Evolutionary conservation across 2,797 vertebrate species (phyloP).

Genomic region (Hippoglossus hippoglossus): DNA sequence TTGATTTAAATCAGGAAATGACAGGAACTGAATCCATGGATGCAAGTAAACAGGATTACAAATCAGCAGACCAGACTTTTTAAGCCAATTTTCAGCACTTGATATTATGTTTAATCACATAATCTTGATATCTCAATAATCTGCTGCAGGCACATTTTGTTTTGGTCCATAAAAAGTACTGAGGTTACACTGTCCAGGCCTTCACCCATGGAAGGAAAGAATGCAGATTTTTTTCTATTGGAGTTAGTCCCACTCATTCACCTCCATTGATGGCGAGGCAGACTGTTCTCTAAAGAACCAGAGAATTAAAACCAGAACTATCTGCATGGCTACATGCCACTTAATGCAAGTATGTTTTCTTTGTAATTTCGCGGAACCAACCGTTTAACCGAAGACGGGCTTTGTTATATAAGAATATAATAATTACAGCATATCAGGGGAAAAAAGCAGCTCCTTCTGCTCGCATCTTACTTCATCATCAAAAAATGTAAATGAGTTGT

Average conservation of each 20-base stretch:
- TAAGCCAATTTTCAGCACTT: background rate
- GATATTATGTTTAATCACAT: background rate
- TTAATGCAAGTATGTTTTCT: constrained; percentile 18
- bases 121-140: background rate
- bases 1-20: background rate
- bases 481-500: constrained; percentile 37
- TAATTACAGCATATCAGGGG: constrained; percentile 45
- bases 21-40: background rate
- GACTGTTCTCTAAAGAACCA: background rate
- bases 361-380: constrained; percentile 25
- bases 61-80: background rate
- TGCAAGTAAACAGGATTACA: background rate
- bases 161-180: background rate
- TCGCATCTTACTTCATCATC: constrained; percentile 41
- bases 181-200: background rate
- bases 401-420: constrained; percentile 38
- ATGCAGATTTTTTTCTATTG: background rate
- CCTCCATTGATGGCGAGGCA: background rate
- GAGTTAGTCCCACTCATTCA: background rate
- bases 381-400: constrained; percentile 20
- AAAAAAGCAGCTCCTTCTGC: constrained; percentile 1
- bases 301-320: constrained; percentile 16
- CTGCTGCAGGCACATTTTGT: background rate
- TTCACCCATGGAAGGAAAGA: background rate
- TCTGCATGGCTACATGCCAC: constrained; percentile 9